These are phyloP conservation scores for Halictus ligatus DNA, from an alignment of 2,888 invertebrate species.

Conservation along the genomic window DNA sequence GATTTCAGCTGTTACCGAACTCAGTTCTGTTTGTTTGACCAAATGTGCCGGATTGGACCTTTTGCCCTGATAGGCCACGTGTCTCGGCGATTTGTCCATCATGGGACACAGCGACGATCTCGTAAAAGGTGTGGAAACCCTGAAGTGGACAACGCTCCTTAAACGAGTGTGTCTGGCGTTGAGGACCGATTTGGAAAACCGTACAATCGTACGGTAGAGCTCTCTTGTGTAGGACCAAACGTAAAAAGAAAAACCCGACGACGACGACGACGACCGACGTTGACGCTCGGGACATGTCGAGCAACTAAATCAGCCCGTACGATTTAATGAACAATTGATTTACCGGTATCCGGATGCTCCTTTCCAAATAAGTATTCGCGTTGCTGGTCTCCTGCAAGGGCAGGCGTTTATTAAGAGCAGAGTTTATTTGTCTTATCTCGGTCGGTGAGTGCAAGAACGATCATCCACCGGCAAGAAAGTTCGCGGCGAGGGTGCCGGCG, in stretches of 20 bases:
- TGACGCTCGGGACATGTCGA: not conserved
- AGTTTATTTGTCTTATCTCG: constrained; percentile 64
- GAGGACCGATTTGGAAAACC: constrained; percentile 3
- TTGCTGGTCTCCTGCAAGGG: not conserved
- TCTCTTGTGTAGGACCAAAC: not conserved
- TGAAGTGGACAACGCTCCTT: not conserved
- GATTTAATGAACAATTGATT: constrained; percentile 36
- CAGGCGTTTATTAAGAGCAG: constrained; percentile 60
- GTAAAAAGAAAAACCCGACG: not conserved
- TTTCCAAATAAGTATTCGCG: not conserved
- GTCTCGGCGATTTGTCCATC: constrained; percentile 3
- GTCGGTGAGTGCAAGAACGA: constrained; percentile 51
- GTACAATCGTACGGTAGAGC: not conserved
- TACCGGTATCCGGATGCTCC: not conserved
- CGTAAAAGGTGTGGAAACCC: not conserved
- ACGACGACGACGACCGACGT: not conserved
- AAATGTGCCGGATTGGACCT: not conserved
- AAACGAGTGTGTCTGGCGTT: not conserved
- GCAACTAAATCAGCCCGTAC: constrained; percentile 1
- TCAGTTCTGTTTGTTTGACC: not conserved
- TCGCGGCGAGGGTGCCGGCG: constrained; percentile 58
- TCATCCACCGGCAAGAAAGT: constrained; percentile 62
- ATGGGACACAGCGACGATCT: not conserved
- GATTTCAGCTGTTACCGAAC: constrained; percentile 4
- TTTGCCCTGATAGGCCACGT: constrained; percentile 4